Percentiles rank a stretch among this genome's conserved stretches.
phyloP scores from a whole-genome alignment of 1,140 invertebrate genomes.

The Probaryconus sp. region DNA sequence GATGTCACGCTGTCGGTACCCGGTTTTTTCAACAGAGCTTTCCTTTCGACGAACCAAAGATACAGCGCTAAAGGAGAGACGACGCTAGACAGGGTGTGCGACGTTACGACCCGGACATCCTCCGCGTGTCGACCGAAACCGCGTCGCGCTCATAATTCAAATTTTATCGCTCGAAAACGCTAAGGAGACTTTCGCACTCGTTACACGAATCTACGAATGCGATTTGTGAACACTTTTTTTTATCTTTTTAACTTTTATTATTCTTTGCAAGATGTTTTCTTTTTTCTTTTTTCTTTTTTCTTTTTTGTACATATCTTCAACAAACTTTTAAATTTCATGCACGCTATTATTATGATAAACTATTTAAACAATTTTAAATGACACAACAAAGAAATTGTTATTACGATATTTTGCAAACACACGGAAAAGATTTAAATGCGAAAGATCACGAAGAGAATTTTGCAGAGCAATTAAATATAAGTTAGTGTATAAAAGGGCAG shows the following conservation, averaged over 20 bases:
- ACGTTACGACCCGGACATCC: slow-evolving; percentile 76
- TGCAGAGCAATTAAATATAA: slow-evolving; percentile 5
- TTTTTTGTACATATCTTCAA: too few species aligned
- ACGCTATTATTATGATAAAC: too few species aligned
- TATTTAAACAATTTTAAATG: too few species aligned
- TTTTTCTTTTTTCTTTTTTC: too few species aligned
- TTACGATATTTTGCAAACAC: too few species aligned
- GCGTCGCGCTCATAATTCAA: slow-evolving; percentile 72
- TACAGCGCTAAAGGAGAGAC: slow-evolving; percentile 54
- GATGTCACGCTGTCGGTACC: slow-evolving; percentile 30
- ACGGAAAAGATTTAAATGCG: too few species aligned
- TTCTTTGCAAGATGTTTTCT: slow-evolving; percentile 25
- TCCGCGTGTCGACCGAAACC: slow-evolving; percentile 59
- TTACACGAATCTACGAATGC: slow-evolving; percentile 16
- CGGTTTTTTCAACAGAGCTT: slow-evolving; percentile 49
- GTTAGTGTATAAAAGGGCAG: too few species aligned
- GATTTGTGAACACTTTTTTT: too few species aligned
- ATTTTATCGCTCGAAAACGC: slow-evolving; percentile 73
- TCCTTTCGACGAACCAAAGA: slow-evolving; percentile 59
- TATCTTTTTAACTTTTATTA: too few species aligned
- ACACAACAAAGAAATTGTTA: too few species aligned
- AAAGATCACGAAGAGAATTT: too few species aligned
- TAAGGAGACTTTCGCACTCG: slow-evolving; percentile 12
- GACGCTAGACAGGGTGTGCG: slow-evolving; percentile 18
- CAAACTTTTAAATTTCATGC: too few species aligned